phyloP scores from a whole-genome alignment of 2,797 vertebrate species.

The Cyprinodon diabolis region DNA sequence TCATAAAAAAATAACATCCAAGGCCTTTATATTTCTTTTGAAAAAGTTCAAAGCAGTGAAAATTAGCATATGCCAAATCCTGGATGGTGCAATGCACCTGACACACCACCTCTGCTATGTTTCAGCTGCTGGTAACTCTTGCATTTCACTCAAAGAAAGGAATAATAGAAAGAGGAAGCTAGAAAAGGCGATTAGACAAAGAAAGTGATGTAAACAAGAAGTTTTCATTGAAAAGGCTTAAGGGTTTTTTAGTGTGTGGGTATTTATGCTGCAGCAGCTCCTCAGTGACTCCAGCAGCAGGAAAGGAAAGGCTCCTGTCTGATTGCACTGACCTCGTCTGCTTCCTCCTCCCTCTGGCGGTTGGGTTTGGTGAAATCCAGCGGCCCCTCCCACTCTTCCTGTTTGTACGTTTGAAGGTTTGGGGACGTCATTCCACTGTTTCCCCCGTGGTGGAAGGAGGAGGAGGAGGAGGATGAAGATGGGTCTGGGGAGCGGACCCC shows the following conservation, averaged over 20 bases:
- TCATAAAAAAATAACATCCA: constrained; percentile 75
- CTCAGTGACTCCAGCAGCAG: constrained; percentile 40
- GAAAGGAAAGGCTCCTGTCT: constrained; percentile 20
- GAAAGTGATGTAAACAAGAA: constrained; percentile 63
- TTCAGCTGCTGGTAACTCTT: constrained; percentile 62
- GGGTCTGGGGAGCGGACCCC: constrained; percentile 88
- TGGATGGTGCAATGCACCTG: constrained; percentile 80
- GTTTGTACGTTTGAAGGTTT: constrained; percentile 89
- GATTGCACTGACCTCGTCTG: constrained; percentile 87
- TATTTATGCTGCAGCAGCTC: constrained; percentile 61
- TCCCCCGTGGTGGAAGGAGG: constrained; percentile 78
- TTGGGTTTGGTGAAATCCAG: constrained; percentile 98
- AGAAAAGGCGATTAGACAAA: constrained; percentile 36
- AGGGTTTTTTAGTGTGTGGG: constrained; percentile 48
- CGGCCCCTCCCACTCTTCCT: constrained; percentile 97
- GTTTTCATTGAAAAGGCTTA: constrained; percentile 49
- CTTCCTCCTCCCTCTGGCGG: constrained; percentile 92
- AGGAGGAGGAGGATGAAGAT: constrained; percentile 89
- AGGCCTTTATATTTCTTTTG: constrained; percentile 76
- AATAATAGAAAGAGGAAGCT: constrained; percentile 67
- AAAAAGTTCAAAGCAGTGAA: constrained; percentile 76
- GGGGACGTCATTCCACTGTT: constrained; percentile 92
- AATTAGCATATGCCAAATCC: constrained; percentile 76
- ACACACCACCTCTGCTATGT: constrained; percentile 73
- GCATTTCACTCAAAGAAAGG: constrained; percentile 50